Evolutionary conservation across 2,797 vertebrate genomes (phyloP).

Genomic region (Enteromius fasciolatus): DNA sequence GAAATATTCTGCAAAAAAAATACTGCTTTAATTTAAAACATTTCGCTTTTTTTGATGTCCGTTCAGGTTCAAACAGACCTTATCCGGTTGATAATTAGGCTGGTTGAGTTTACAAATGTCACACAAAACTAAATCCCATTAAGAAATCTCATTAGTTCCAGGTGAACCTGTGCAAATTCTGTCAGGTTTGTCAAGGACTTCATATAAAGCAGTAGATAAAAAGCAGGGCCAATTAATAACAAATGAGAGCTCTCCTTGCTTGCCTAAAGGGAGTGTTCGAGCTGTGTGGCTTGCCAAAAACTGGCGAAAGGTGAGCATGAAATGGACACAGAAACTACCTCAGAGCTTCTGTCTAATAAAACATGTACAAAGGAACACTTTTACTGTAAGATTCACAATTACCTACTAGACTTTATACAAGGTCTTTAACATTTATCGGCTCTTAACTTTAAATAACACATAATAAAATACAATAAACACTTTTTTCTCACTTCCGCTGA

Average conservation of each 20-base stretch:
- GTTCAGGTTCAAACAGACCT: constrained; percentile 30
- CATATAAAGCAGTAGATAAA: constrained; percentile 9
- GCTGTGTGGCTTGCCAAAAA: constrained; percentile 11
- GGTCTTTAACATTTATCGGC: neutral
- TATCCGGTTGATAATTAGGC: constrained; percentile 24
- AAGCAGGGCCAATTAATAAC: constrained; percentile 6
- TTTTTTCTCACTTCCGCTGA: too few species aligned
- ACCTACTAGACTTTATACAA: neutral
- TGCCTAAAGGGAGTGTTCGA: neutral
- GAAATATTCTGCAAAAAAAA: neutral
- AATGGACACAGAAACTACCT: neutral
- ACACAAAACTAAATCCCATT: constrained; percentile 22
- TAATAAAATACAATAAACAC: too few species aligned
- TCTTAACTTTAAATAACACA: neutral
- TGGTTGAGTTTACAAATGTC: constrained; percentile 40
- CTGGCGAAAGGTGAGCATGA: neutral
- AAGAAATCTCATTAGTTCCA: constrained; percentile 27
- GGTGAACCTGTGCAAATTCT: constrained; percentile 30
- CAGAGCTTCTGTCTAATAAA: constrained; percentile 6
- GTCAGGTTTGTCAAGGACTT: constrained; percentile 22
- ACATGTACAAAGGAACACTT: constrained; percentile 1
- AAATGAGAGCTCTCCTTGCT: neutral
- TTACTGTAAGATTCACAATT: neutral
- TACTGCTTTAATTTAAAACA: neutral
- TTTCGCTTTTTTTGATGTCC: constrained; percentile 12